A percentile compares a stretch with the other conserved stretches of the same genome.
Evolutionary conservation across 2,113 vertebrate species (phyloP).

Genomic region (Trogon surrucura): DNA sequence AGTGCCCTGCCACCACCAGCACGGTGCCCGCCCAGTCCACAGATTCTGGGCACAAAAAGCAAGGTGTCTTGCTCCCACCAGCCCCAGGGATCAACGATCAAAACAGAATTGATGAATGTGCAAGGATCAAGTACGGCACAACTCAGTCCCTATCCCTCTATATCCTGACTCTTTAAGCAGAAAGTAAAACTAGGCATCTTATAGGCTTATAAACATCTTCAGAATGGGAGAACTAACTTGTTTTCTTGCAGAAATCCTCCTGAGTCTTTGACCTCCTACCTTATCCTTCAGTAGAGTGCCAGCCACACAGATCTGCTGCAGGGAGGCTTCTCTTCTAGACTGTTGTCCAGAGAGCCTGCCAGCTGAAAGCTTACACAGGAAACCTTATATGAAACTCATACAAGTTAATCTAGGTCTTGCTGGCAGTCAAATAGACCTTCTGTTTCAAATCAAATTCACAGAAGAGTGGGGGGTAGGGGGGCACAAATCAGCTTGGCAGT

Average conservation of each 20-base stretch:
- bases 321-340: neutral
- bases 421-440: neutral
- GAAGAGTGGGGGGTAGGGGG: too few species aligned
- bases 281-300: neutral
- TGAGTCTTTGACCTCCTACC: neutral
- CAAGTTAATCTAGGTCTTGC: neutral
- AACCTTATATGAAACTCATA: neutral
- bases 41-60: neutral
- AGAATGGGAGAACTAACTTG: neutral
- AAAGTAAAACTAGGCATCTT: neutral
- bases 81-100: neutral
- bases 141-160: neutral
- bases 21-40: neutral
- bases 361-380: neutral
- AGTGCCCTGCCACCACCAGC: neutral
- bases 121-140: neutral
- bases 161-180: neutral
- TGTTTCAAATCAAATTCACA: neutral
- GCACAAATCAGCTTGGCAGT: neutral
- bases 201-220: neutral
- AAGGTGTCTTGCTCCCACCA: neutral
- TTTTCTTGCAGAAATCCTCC: neutral
- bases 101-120: neutral
- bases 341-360: neutral
- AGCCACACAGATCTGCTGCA: neutral